phyloP scores from a whole-genome alignment of 2,797 vertebrate species.

The Coluber constrictor region DNA sequence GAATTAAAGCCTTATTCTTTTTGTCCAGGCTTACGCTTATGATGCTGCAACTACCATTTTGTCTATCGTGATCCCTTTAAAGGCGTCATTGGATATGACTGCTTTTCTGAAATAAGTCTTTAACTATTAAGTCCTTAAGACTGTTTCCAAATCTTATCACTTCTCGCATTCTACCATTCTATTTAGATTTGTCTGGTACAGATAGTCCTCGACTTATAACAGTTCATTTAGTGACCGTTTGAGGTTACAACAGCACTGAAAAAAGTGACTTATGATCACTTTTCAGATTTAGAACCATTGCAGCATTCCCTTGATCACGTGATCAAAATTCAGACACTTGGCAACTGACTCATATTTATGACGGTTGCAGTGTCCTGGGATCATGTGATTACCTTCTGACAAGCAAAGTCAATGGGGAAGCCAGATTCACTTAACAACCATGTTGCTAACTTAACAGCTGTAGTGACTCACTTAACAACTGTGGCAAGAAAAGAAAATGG shows the following conservation, averaged over 20 bases:
- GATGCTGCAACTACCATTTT: neutral
- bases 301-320: too few relatives aligned
- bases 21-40: neutral
- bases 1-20: neutral
- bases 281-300: too few relatives aligned
- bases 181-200: neutral
- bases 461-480: neutral
- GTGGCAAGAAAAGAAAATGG: neutral
- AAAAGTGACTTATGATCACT: too few relatives aligned
- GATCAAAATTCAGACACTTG: too few relatives aligned
- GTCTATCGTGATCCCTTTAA: neutral
- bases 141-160: neutral
- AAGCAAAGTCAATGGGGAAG: neutral
- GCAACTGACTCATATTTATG: too few relatives aligned
- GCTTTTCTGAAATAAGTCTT: neutral
- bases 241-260: too few relatives aligned
- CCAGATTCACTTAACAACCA: neutral
- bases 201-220: too few relatives aligned
- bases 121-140: neutral
- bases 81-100: neutral
- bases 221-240: too few relatives aligned
- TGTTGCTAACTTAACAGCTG: neutral
- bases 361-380: too few relatives aligned
- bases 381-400: too few relatives aligned
- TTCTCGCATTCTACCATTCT: neutral